A percentile compares a stretch with the other conserved stretches of the same genome.
These are phyloP conservation scores for Petrocephalus zakoni DNA, from an alignment of 2,113 vertebrate species.

Conservation along the genomic window DNA sequence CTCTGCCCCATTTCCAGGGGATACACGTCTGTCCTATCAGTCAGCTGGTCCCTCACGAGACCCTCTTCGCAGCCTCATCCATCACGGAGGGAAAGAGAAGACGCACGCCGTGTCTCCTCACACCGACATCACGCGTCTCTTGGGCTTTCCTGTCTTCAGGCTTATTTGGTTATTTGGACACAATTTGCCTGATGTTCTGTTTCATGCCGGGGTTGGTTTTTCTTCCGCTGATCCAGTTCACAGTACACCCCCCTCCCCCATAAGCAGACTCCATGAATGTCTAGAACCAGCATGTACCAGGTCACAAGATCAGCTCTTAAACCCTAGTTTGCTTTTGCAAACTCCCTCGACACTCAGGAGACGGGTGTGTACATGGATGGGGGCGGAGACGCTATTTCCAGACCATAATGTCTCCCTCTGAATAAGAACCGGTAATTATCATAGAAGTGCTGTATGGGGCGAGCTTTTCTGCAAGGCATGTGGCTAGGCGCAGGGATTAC, in stretches of 20 bases:
- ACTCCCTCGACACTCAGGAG: not conserved
- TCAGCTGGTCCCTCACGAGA: slow-evolving; percentile 32
- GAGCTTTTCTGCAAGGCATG: not conserved
- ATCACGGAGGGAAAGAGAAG: slow-evolving; percentile 26
- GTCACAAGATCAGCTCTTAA: not conserved
- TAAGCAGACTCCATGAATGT: not conserved
- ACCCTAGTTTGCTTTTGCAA: not conserved
- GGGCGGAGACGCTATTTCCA: not conserved
- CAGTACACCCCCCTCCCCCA: not conserved
- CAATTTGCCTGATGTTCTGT: not conserved
- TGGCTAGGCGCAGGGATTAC: not conserved
- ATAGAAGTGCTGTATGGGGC: not conserved
- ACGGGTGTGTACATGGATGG: not conserved
- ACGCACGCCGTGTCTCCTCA: not conserved
- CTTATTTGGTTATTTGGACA: not conserved
- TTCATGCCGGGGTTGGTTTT: not conserved
- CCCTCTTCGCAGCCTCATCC: slow-evolving; percentile 37
- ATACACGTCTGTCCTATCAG: slow-evolving; percentile 27
- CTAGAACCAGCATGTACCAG: not conserved
- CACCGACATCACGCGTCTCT: not conserved
- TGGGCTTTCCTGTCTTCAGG: not conserved
- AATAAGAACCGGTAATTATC: not conserved
- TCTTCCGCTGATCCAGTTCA: not conserved
- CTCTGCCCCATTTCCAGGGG: not conserved
- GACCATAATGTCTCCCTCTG: not conserved